phyloP scores from a whole-genome alignment of 2,113 vertebrate genomes.

The Tichodroma muraria region DNA sequence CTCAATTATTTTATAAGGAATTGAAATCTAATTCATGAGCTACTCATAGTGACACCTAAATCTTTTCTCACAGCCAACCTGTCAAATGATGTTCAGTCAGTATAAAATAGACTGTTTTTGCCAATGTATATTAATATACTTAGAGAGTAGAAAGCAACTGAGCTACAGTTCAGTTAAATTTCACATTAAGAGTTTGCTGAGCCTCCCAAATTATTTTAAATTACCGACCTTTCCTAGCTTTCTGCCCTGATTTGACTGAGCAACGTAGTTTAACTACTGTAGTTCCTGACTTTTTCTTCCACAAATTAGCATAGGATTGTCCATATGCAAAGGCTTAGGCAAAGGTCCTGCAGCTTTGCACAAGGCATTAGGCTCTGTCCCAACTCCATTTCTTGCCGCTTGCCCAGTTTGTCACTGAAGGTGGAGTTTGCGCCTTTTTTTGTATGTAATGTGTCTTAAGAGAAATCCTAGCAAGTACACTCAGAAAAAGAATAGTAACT shows the following conservation, averaged over 20 bases:
- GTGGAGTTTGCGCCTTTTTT: background rate
- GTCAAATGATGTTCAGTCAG: slow-evolving; percentile 1
- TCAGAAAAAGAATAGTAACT: background rate
- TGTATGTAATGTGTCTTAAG: background rate
- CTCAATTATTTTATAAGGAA: slow-evolving; percentile 19
- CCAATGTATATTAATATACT: background rate
- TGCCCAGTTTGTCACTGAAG: background rate
- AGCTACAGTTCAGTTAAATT: background rate
- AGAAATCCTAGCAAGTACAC: background rate
- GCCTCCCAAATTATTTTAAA: background rate
- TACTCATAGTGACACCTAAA: slow-evolving; percentile 6
- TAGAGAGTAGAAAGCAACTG: background rate
- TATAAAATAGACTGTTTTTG: background rate
- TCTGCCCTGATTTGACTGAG: background rate
- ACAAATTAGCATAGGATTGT: background rate
- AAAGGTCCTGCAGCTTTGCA: background rate
- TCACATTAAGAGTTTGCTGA: background rate
- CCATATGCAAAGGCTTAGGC: background rate
- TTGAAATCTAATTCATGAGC: slow-evolving; percentile 35
- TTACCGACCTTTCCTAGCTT: background rate
- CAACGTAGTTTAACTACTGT: background rate
- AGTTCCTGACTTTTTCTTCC: background rate
- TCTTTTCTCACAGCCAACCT: background rate
- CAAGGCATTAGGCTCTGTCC: background rate
- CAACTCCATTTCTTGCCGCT: background rate